A percentile compares a stretch with the other conserved stretches of the same genome.
These are phyloP conservation scores for Gonatopus flavifemur DNA, from an alignment of 1,140 invertebrate species.

Conservation along the genomic window DNA sequence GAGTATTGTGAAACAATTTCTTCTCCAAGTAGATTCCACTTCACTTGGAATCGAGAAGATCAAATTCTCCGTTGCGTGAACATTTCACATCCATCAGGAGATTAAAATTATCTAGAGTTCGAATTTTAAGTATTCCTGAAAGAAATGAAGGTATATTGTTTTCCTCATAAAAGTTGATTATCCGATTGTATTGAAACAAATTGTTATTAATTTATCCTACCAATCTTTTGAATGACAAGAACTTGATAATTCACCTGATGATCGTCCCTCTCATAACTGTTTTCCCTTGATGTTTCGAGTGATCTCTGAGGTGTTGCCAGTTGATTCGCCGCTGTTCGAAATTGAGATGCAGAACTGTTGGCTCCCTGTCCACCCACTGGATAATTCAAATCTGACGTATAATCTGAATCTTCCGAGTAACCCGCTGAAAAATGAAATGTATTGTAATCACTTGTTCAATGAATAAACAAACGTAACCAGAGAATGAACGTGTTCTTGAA, in stretches of 20 bases:
- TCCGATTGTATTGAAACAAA: not conserved
- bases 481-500: no score
- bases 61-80: no score
- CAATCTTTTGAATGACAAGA: no score
- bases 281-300: constrained; percentile 78
- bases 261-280: constrained; percentile 81
- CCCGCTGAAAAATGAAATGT: constrained; percentile 83
- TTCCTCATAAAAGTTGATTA: not conserved
- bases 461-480: no score
- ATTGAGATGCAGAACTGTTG: constrained; percentile 85
- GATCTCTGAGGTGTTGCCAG: constrained; percentile 78
- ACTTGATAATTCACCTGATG: constrained; percentile 42
- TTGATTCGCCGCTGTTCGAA: constrained; percentile 74
- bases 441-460: no score
- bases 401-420: constrained; percentile 95
- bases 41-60: no score
- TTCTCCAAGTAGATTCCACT: no score
- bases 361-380: constrained; percentile 81
- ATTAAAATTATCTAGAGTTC: no score
- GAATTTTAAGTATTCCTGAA: not conserved
- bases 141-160: not conserved
- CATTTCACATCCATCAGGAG: constrained; percentile 2
- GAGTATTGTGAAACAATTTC: no score
- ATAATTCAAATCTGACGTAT: constrained; percentile 95
- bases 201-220: not conserved